Conservation (phyloP, 1,140 invertebrate genomes). For the Harpegnathos saltator region DNA sequence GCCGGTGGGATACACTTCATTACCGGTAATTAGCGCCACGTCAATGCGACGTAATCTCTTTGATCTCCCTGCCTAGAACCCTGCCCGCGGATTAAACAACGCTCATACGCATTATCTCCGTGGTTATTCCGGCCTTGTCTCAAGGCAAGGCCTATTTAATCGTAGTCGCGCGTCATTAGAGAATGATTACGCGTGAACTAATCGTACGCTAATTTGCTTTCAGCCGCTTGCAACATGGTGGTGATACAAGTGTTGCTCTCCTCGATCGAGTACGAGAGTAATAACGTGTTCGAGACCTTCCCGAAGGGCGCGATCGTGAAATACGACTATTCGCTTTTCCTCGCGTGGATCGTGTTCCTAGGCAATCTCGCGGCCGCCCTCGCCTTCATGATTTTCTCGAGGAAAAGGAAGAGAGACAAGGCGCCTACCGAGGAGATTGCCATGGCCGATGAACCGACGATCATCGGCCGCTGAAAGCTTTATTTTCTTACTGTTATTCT, state of each 20-base stretch:
- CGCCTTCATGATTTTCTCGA: constrained; percentile 92
- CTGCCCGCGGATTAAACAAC: too few species aligned
- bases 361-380: constrained; percentile 90
- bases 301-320: constrained; percentile 88
- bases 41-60: too few species aligned
- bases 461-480: constrained; percentile 90
- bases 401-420: constrained; percentile 93
- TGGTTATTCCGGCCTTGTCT: too few species aligned
- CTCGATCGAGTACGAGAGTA: constrained; percentile 90
- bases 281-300: constrained; percentile 89
- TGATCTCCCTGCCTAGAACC: too few species aligned
- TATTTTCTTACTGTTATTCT: neutral
- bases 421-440: constrained; percentile 92
- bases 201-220: constrained; percentile 71
- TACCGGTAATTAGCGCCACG: constrained; percentile 87
- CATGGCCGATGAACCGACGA: constrained; percentile 94
- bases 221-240: constrained; percentile 90
- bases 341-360: constrained; percentile 93
- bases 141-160: too few species aligned
- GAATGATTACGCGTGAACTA: constrained; percentile 2
- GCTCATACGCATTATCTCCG: too few species aligned
- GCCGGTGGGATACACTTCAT: constrained; percentile 94
- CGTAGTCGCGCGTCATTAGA: too few species aligned
- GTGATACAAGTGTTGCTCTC: constrained; percentile 93
- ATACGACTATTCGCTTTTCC: constrained; percentile 91